phyloP scores from a whole-genome alignment of 37 sponge, comb jelly and placozoan species.

The Beroe forskalii region DNA sequence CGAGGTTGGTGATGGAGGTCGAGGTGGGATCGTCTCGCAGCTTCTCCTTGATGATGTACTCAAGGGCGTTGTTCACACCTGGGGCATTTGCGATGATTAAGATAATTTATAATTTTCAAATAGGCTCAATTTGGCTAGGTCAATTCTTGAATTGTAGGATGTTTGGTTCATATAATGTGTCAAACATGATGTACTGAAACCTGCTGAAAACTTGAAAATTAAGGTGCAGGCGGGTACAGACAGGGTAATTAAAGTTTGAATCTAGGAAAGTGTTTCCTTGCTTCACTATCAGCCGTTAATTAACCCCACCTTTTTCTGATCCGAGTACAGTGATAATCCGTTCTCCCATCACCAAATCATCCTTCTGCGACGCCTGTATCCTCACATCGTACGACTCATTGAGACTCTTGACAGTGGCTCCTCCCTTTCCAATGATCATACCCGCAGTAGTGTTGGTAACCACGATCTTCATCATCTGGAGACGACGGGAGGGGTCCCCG shows the following conservation, averaged over 20 bases:
- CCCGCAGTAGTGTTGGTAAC: conserved; percentile 37
- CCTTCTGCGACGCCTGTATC: conserved; percentile 49
- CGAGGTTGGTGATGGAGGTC: conserved; percentile 63
- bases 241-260: too few species aligned
- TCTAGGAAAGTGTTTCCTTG: too few species aligned
- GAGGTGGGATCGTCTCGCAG: conserved; percentile 49
- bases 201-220: too few species aligned
- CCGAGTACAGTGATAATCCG: conserved; percentile 1
- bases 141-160: too few species aligned
- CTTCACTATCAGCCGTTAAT: too few species aligned
- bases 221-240: too few species aligned
- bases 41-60: conserved; percentile 58
- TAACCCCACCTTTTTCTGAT: conserved; percentile 2
- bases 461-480: conserved; percentile 45
- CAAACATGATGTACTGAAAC: too few species aligned
- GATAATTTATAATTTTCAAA: too few species aligned
- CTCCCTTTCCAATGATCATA: conserved; percentile 45
- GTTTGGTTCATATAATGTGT: too few species aligned
- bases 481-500: neutral
- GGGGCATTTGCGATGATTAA: too few species aligned
- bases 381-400: conserved; percentile 45
- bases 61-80: conserved; percentile 28
- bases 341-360: conserved; percentile 43
- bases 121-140: too few species aligned
- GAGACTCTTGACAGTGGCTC: conserved; percentile 26